phyloP scores from a whole-genome alignment of 1,140 invertebrate genomes.

The Drosophila paulistorum region DNA sequence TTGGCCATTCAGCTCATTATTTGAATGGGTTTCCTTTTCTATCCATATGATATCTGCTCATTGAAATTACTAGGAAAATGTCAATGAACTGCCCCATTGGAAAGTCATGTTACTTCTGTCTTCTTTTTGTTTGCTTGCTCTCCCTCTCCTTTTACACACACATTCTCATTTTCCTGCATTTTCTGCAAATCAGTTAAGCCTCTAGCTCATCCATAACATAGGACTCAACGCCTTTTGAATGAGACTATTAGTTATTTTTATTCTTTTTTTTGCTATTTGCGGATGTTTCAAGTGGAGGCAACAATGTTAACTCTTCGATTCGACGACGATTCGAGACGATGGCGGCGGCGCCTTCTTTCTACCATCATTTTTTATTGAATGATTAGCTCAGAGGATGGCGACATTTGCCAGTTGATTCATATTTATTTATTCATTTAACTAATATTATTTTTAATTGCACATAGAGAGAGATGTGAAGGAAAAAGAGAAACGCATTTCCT shows the following conservation, averaged over 20 bases:
- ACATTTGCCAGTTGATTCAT: slow-evolving; percentile 9
- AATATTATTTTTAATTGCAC: slow-evolving; percentile 13
- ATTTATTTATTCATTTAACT: slow-evolving; percentile 10
- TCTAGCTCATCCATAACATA: slow-evolving; percentile 13
- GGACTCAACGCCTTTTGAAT: slow-evolving; percentile 19
- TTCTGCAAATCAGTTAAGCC: slow-evolving; percentile 21
- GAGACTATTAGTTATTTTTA: background rate
- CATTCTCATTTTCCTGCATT: slow-evolving; percentile 9
- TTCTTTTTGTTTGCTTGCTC: background rate
- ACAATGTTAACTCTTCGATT: background rate
- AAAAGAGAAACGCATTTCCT: background rate
- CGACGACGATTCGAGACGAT: background rate
- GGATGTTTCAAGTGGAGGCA: background rate
- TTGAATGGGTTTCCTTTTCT: slow-evolving; percentile 5
- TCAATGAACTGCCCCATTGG: slow-evolving; percentile 14
- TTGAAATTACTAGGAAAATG: slow-evolving; percentile 5
- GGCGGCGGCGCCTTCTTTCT: slow-evolving; percentile 2
- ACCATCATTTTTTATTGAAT: slow-evolving; percentile 16
- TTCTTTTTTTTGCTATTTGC: slow-evolving; percentile 6
- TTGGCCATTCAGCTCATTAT: slow-evolving; percentile 16
- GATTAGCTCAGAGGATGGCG: background rate
- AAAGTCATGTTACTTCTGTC: slow-evolving; percentile 2
- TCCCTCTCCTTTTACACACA: background rate
- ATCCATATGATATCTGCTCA: slow-evolving; percentile 7
- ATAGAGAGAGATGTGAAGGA: background rate